Conservation (phyloP, 1,140 invertebrate genomes). For the Fopius arisanus region DNA sequence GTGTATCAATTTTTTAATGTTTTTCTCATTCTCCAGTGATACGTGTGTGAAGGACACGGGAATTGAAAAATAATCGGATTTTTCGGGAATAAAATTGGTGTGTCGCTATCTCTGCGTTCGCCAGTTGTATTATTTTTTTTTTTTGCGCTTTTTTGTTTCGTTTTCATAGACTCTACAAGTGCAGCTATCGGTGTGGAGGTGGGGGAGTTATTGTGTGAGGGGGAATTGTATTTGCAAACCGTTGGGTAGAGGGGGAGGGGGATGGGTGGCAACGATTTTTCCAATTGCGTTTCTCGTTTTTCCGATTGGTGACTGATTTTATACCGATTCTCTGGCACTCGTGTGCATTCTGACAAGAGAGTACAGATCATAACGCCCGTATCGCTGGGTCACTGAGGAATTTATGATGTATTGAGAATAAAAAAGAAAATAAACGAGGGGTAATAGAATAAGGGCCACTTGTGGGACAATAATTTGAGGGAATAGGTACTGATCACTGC, state of each 20-base stretch:
- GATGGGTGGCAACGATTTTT: background rate
- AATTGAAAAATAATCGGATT: background rate
- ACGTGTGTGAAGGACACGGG: background rate
- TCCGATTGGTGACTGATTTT: background rate
- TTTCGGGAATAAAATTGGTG: background rate
- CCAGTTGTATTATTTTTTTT: background rate
- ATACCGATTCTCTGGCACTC: background rate
- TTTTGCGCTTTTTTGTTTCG: too few species aligned
- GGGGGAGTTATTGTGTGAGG: background rate
- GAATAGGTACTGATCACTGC: background rate
- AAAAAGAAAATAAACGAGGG: too few species aligned
- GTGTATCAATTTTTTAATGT: background rate
- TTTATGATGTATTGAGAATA: too few species aligned
- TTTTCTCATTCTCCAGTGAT: background rate
- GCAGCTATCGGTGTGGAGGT: background rate
- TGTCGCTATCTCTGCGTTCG: background rate
- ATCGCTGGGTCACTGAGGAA: too few species aligned
- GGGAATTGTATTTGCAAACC: constrained; percentile 1
- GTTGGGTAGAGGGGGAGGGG: too few species aligned
- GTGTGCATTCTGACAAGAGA: too few species aligned
- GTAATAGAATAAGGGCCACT: too few species aligned
- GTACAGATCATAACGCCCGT: too few species aligned
- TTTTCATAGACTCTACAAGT: background rate
- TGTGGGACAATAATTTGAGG: background rate
- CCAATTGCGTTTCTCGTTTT: background rate